Conservation (phyloP, 2,888 invertebrate species). For the Strigamia crassipes region DNA sequence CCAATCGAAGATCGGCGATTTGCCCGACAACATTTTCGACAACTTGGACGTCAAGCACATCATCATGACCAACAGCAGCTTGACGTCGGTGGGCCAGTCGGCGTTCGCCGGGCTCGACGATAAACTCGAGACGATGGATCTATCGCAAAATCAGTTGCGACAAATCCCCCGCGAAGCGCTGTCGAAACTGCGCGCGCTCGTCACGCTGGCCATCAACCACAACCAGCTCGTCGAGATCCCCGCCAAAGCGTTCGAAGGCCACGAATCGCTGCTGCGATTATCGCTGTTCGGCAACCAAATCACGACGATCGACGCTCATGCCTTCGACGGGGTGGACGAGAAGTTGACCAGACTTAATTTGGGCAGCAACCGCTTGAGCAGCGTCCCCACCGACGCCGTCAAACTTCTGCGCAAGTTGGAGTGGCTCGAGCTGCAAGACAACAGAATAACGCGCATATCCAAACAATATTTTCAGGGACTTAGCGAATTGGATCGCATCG, state of each 20-base stretch:
- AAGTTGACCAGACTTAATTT: constrained; percentile 83
- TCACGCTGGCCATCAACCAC: constrained; percentile 87
- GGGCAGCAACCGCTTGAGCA: constrained; percentile 78
- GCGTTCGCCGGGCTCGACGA: constrained; percentile 81
- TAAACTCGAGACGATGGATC: constrained; percentile 80
- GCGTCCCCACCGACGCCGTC: constrained; percentile 68
- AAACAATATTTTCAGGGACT: constrained; percentile 63
- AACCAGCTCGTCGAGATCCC: constrained; percentile 80
- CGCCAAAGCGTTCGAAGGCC: constrained; percentile 80
- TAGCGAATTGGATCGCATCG: constrained; percentile 78
- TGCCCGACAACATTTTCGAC: constrained; percentile 76
- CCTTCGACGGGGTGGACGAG: constrained; percentile 86
- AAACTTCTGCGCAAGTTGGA: constrained; percentile 47
- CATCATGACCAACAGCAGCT: constrained; percentile 81
- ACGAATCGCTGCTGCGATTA: constrained; percentile 83
- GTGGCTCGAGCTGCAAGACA: constrained; percentile 52
- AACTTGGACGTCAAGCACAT: constrained; percentile 85
- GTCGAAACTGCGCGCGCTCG: constrained; percentile 77
- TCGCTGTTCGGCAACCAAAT: constrained; percentile 79
- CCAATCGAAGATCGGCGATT: constrained; percentile 81
- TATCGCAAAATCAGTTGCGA: constrained; percentile 76
- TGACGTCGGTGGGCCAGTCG: constrained; percentile 82
- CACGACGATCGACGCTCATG: constrained; percentile 75
- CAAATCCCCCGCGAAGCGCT: constrained; percentile 78
- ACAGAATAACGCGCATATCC: constrained; percentile 51